phyloP scores from a whole-genome alignment of 2,797 vertebrate species.

The Phataginus tetradactyla region DNA sequence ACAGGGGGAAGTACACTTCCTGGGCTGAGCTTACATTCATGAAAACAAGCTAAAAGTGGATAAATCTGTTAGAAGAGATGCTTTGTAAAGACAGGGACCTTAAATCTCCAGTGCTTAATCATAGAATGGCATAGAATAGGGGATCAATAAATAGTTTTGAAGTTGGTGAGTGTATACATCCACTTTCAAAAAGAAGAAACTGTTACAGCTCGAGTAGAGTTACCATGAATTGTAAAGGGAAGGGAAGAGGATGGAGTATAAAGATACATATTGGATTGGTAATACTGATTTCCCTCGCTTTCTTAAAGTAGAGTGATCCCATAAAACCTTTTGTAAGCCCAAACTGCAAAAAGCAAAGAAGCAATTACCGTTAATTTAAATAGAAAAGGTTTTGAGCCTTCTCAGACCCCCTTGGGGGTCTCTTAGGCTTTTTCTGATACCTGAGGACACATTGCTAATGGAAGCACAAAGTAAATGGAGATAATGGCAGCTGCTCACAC shows the following conservation, averaged over 20 bases:
- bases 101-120: background rate
- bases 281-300: no score
- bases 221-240: background rate
- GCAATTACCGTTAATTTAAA: background rate
- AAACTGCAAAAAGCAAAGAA: background rate
- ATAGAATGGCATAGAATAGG: background rate
- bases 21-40: background rate
- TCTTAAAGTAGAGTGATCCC: background rate
- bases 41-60: background rate
- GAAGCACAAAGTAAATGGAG: background rate
- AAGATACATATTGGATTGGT: background rate
- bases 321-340: background rate
- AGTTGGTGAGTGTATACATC: background rate
- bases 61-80: background rate
- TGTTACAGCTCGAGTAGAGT: background rate
- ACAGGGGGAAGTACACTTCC: background rate
- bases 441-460: background rate
- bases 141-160: constrained; percentile 16
- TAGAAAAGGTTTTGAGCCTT: background rate
- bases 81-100: background rate
- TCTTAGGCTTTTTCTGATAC: background rate
- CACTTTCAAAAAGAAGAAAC: constrained; percentile 34
- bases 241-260: background rate
- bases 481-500: background rate
- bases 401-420: background rate